Conservation (phyloP, 2,797 vertebrate species). For the Emys orbicularis region DNA sequence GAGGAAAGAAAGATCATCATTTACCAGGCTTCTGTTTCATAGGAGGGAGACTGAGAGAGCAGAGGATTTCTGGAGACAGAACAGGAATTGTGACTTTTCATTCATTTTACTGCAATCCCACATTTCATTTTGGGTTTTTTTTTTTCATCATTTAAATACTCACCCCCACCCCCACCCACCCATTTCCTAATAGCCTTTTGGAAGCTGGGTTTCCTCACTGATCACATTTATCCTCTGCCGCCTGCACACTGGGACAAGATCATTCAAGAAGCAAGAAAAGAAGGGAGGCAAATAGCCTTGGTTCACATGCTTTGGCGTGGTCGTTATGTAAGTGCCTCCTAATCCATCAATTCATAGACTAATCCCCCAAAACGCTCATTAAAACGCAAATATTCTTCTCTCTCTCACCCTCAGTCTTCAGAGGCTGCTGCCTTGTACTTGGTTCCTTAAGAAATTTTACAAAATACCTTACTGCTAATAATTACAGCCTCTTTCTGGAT, state of each 20-base stretch:
- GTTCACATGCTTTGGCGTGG: background rate
- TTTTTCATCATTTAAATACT: background rate
- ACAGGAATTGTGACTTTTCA: background rate
- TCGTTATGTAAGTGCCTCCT: constrained; percentile 41
- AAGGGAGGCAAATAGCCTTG: background rate
- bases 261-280: background rate
- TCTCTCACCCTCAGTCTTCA: constrained; percentile 41
- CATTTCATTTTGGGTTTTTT: background rate
- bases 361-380: constrained; percentile 42
- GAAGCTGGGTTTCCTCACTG: background rate
- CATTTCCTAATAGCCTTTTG: background rate
- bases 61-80: background rate
- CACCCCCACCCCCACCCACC: background rate
- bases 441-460: background rate
- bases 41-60: no score
- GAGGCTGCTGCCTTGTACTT: constrained; percentile 22
- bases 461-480: background rate
- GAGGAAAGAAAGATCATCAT: background rate
- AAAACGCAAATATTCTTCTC: constrained; percentile 38
- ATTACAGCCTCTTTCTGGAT: background rate
- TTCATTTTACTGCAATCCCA: background rate
- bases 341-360: constrained; percentile 22
- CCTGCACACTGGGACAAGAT: background rate
- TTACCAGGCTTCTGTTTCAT: background rate
- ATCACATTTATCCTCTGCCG: background rate